These are phyloP conservation scores for Meliscaeva auricollis DNA, from an alignment of 2,888 invertebrate genomes.

Conservation along the genomic window DNA sequence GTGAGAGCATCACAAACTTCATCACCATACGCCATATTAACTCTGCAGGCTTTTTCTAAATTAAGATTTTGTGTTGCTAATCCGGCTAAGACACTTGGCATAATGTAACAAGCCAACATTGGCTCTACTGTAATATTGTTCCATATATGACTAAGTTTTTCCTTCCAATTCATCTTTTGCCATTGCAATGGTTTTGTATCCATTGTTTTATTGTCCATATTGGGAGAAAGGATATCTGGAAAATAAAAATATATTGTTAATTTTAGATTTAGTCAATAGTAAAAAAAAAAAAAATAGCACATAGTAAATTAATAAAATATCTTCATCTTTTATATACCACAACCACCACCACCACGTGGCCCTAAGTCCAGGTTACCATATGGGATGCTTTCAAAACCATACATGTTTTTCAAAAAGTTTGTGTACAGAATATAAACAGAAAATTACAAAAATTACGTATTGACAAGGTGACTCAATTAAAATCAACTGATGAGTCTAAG, in stretches of 20 bases:
- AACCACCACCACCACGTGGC: too few species aligned
- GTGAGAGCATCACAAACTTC: conserved; percentile 91
- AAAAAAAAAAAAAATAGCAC: too few species aligned
- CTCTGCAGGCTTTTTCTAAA: conserved; percentile 93
- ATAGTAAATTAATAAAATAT: too few species aligned
- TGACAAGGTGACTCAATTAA: too few species aligned
- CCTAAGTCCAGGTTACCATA: too few species aligned
- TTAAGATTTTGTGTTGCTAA: conserved; percentile 93
- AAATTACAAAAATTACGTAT: too few species aligned
- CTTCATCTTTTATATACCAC: too few species aligned
- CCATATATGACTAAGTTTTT: conserved; percentile 85
- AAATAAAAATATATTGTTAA: conserved; percentile 19
- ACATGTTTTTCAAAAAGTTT: too few species aligned
- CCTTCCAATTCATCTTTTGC: conserved; percentile 82
- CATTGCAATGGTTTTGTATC: conserved; percentile 78
- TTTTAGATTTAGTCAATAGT: neutral
- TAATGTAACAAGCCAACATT: conserved; percentile 87
- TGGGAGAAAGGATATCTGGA: conserved; percentile 29
- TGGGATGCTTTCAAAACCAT: too few species aligned
- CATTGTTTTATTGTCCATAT: conserved; percentile 63
- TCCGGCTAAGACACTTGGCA: conserved; percentile 88
- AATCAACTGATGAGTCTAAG: too few species aligned
- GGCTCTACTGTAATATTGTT: conserved; percentile 88
- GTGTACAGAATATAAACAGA: too few species aligned
- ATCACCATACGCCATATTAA: conserved; percentile 90